Evolutionary conservation across 2,797 vertebrate genomes (phyloP), one percentile per base, ranked within the genome.

Genomic region (Gymnoscopelus microlampas): DNA sequence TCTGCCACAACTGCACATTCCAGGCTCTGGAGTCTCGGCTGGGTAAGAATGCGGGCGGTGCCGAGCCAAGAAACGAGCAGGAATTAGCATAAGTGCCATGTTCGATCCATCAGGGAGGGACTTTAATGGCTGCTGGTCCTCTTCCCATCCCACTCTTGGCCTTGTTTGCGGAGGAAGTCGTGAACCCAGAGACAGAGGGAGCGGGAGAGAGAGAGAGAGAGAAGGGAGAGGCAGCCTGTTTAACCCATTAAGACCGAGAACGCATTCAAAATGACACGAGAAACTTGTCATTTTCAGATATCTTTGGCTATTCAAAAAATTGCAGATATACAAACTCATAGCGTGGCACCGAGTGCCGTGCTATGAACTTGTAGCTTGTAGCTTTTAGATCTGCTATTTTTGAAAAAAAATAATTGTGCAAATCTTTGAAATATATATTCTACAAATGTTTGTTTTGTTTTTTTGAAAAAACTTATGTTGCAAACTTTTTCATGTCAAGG

Each of bases 51-150:
- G 77, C 64, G 9, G 44, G 55, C 44, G 53, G 61, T 32, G 14
- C 77, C 10, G 77, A 84, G 86, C 85, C 77, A 88, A 87, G 78
- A 54, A 76, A 66, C 50, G 83, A 91, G 90, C 89, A 74, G 78
- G 94, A 60, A 96, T 97, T 97, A 96, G 91, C 95, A 96, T 96
- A 95, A 92, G 90, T 95, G 96, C 95, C 95, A 94, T 94, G 93
- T 96, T 95, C 93, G 91, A 96, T 96, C 94, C 91, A 90, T 96
- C 95, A 94, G 87, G 81, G 83, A 77, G 83, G 84, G 85, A 90
- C 86, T 94, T 88, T 93, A 94, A 95, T 92, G 93, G 91, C 94
- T 93, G 90, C 80, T 72, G 91, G 91, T 90, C 89, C 90, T 92
- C 91, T 83, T 92, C 87, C 73, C 68, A 49, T 81, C 83, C 84